These are phyloP conservation scores for Syndactyla subalaris DNA, from an alignment of 2,797 vertebrate species.

Conservation along the genomic window DNA sequence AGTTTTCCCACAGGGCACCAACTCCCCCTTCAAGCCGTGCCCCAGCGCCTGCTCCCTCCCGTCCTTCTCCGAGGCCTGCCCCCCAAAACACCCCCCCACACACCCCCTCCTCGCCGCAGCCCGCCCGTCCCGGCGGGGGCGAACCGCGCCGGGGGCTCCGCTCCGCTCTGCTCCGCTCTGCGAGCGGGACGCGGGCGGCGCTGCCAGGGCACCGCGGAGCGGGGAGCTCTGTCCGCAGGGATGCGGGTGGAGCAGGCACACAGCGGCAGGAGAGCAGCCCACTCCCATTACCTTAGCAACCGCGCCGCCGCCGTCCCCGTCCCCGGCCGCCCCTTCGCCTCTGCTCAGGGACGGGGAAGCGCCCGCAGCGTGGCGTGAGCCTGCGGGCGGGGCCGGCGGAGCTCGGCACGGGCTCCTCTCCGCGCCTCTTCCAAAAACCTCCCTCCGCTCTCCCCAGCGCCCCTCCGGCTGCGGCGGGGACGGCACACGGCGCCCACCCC, in stretches of 20 bases:
- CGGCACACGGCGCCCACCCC: conserved; percentile 37
- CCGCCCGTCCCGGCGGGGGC: neutral
- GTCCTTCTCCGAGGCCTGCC: neutral
- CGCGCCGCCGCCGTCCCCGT: conserved; percentile 69
- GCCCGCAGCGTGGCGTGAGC: conserved; percentile 78
- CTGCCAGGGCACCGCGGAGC: neutral
- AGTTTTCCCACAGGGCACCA: conserved; percentile 5
- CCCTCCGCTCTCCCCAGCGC: neutral
- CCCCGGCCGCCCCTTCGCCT: conserved; percentile 59
- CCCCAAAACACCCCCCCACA: neutral
- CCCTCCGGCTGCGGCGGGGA: neutral
- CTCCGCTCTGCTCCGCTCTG: neutral
- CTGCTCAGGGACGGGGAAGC: conserved; percentile 81
- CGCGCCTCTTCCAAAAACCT: neutral
- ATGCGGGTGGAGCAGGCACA: neutral
- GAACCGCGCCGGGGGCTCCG: neutral
- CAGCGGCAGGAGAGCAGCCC: neutral
- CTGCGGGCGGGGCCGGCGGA: neutral
- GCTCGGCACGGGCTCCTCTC: neutral
- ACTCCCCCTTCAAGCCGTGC: neutral
- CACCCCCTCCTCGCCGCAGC: too few relatives aligned
- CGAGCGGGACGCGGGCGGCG: neutral
- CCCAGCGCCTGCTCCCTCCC: neutral
- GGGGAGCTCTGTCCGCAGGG: neutral
- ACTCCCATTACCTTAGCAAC: conserved; percentile 83